phyloP scores from a whole-genome alignment of 2,113 vertebrate species.

The Neomonachus schauinslandi region DNA sequence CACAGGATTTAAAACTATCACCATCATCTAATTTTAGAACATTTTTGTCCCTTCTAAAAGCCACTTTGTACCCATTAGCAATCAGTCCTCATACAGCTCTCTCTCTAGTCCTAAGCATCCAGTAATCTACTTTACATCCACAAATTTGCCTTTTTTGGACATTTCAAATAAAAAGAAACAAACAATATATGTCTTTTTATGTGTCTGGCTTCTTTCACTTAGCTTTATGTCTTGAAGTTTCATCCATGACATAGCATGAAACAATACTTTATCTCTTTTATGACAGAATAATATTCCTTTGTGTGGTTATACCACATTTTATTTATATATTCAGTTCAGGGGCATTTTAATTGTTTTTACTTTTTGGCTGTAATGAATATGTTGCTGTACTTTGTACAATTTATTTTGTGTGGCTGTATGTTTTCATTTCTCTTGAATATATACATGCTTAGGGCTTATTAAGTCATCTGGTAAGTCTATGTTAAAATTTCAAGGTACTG shows the following conservation, averaged over 20 bases:
- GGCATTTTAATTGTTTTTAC: background rate
- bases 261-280: background rate
- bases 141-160: background rate
- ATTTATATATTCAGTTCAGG: background rate
- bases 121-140: background rate
- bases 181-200: background rate
- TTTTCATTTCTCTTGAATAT: background rate
- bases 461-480: background rate
- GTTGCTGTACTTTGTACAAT: background rate
- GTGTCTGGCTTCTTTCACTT: background rate
- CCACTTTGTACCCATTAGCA: background rate
- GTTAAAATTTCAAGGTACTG: constrained; percentile 5
- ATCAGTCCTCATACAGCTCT: background rate
- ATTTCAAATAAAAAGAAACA: background rate
- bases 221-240: background rate
- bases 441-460: background rate
- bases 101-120: background rate
- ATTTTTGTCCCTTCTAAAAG: background rate
- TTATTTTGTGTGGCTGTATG: background rate
- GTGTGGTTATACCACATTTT: background rate
- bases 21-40: background rate
- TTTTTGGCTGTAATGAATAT: background rate
- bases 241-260: background rate
- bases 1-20: background rate
- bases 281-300: background rate